Conservation (phyloP, 2,888 invertebrate genomes). For the Athripsodes cinereus region DNA sequence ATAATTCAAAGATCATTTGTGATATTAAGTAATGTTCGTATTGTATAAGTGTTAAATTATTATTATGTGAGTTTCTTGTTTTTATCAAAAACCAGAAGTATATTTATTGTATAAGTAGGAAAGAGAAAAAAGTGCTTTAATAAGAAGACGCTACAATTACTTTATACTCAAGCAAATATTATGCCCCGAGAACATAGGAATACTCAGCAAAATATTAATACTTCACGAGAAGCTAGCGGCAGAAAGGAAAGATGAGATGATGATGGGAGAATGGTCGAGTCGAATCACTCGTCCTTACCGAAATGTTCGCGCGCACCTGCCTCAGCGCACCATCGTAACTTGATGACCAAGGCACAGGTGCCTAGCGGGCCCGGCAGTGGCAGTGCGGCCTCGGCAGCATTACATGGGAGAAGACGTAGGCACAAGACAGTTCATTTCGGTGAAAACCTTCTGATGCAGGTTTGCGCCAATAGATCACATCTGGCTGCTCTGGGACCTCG, state of each 20-base stretch:
- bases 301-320: constrained; percentile 26
- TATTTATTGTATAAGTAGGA: background rate
- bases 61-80: too few species aligned
- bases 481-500: constrained; percentile 47
- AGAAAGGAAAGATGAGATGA: constrained; percentile 19
- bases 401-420: constrained; percentile 62
- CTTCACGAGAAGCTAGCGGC: constrained; percentile 36
- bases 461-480: constrained; percentile 63
- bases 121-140: background rate
- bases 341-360: constrained; percentile 26
- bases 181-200: background rate
- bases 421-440: constrained; percentile 77
- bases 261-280: constrained; percentile 28
- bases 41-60: too few species aligned
- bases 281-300: constrained; percentile 26
- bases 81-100: too few species aligned
- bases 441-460: constrained; percentile 67
- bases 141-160: background rate
- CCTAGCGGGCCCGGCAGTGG: constrained; percentile 43
- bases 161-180: background rate
- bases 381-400: constrained; percentile 42
- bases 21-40: constrained; percentile 7
- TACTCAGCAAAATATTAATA: background rate
- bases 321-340: constrained; percentile 24
- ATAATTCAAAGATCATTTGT: constrained; percentile 7